These are phyloP conservation scores for Tyrophagus putrescentiae DNA, from an alignment of 1,140 invertebrate species.

Conservation along the genomic window DNA sequence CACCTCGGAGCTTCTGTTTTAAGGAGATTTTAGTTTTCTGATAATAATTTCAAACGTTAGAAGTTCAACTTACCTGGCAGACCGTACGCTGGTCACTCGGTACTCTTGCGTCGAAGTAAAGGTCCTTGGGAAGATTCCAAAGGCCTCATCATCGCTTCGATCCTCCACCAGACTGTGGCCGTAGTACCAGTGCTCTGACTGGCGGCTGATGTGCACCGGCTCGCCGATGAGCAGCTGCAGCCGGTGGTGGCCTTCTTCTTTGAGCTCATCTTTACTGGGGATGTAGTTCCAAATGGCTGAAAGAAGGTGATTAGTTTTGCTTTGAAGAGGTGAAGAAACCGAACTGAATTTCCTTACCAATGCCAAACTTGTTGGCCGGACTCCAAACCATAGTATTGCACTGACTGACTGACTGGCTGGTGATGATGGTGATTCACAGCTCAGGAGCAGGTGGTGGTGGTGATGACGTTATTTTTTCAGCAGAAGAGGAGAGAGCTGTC, in stretches of 20 bases:
- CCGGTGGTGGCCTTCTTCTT: slow-evolving; percentile 27
- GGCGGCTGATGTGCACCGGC: slow-evolving; percentile 50
- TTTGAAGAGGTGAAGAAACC: no score
- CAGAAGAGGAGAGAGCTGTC: no score
- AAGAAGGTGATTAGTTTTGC: neutral
- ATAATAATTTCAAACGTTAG: no score
- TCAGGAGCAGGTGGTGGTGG: no score
- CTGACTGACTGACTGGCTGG: no score
- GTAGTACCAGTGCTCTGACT: slow-evolving; percentile 59
- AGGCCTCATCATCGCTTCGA: slow-evolving; percentile 29
- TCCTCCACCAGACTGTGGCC: slow-evolving; percentile 48
- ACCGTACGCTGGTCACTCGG: slow-evolving; percentile 44
- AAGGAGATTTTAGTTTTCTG: no score
- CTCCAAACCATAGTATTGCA: no score
- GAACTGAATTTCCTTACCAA: no score
- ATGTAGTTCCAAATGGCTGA: slow-evolving; percentile 12
- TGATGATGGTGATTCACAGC: no score
- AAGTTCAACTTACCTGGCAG: slow-evolving; percentile 39
- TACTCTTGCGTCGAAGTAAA: slow-evolving; percentile 56
- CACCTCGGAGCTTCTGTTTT: no score
- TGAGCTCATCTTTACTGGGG: neutral
- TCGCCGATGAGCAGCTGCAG: slow-evolving; percentile 60
- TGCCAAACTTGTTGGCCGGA: neutral
- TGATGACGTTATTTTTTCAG: no score
- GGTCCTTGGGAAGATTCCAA: slow-evolving; percentile 70